Evolutionary conservation across 2,113 vertebrate species (phyloP).

Genomic region (Carassius gibelio): DNA sequence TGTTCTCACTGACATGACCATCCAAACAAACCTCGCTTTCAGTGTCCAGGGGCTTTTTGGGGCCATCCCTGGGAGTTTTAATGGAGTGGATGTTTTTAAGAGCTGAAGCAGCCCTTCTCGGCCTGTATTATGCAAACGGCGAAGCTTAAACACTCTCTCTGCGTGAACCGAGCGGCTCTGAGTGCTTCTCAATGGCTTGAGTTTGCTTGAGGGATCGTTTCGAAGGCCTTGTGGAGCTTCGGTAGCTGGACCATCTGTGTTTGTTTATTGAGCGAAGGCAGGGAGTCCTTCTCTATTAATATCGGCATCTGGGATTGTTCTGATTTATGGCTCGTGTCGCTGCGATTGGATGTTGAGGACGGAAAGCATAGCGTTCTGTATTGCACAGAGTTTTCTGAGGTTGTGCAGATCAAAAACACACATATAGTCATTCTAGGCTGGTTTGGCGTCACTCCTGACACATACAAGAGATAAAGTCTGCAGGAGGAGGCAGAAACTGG

Average conservation of each 20-base stretch:
- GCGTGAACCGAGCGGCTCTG: background rate
- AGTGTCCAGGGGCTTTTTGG: conserved; percentile 27
- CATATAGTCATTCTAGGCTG: background rate
- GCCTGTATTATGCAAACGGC: conserved; percentile 1
- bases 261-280: conserved; percentile 55
- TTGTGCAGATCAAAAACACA: conserved; percentile 41
- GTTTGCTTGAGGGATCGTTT: conserved; percentile 31
- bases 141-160: conserved; percentile 37
- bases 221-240: conserved; percentile 31
- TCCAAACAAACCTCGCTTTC: conserved; percentile 51
- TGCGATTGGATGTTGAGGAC: conserved; percentile 48
- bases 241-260: conserved; percentile 53
- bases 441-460: background rate
- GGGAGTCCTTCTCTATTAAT: conserved; percentile 57
- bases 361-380: conserved; percentile 45
- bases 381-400: conserved; percentile 40
- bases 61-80: conserved; percentile 36
- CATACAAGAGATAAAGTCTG: background rate
- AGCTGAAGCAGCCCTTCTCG: conserved; percentile 27
- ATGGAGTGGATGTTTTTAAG: conserved; percentile 37
- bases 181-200: conserved; percentile 36
- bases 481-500: conserved; percentile 62
- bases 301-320: conserved; percentile 56
- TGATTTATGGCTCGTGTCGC: conserved; percentile 58
- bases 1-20: conserved; percentile 44